A percentile compares a stretch with the other conserved stretches of the same genome.
Evolutionary conservation across 30 jellyfish, hydroid and myxozoan genomes (phyloP).

Genomic region (Hydractinia symbiolongicarpus): DNA sequence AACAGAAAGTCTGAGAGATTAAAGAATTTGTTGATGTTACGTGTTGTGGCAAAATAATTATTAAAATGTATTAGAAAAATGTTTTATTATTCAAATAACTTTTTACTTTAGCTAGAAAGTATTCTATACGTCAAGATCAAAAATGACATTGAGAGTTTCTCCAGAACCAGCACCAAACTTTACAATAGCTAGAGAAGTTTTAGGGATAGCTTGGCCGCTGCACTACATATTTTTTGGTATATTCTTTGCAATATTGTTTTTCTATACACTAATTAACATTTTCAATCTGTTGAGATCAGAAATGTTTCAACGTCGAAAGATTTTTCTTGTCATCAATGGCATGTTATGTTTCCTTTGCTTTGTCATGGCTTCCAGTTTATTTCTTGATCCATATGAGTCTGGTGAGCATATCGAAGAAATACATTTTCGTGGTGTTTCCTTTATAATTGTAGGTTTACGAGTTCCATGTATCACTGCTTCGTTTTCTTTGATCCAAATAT

Average conservation of each 20-base stretch:
- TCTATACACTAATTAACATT: neutral
- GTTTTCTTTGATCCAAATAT: conserved; percentile 3
- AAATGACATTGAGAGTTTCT: neutral
- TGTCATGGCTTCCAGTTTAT: neutral
- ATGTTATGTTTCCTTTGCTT: neutral
- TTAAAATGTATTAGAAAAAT: too few species aligned
- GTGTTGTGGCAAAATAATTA: too few species aligned
- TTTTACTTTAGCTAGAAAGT: too few species aligned
- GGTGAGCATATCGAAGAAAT: neutral
- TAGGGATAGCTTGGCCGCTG: neutral
- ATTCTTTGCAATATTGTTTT: neutral
- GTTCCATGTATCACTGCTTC: conserved; percentile 4
- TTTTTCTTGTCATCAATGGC: conserved; percentile 4
- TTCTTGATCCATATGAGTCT: neutral
- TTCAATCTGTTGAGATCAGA: neutral
- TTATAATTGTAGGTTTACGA: neutral
- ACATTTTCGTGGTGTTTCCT: neutral
- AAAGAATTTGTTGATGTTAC: too few species aligned
- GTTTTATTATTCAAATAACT: too few species aligned
- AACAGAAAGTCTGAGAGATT: too few species aligned
- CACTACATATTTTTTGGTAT: neutral
- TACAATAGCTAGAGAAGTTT: neutral
- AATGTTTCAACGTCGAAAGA: neutral
- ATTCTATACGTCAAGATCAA: too few species aligned
- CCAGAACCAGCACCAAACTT: conserved; percentile 13